phyloP scores from a whole-genome alignment of 2,797 vertebrate species.

The Enteromius mattozi region DNA sequence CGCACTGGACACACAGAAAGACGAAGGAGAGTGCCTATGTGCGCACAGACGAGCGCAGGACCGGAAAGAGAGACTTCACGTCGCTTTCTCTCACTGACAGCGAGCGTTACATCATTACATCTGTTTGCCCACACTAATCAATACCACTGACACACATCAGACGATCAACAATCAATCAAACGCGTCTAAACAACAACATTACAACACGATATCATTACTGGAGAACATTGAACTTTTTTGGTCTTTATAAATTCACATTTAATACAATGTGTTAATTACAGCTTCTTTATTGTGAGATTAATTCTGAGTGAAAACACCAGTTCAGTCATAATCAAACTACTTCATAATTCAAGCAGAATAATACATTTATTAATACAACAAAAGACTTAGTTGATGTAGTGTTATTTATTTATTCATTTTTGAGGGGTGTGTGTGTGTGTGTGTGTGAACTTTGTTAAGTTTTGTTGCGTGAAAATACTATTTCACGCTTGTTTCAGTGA shows the following conservation, averaged over 20 bases:
- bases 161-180: not conserved
- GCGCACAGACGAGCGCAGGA: constrained; percentile 81
- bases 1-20: constrained; percentile 62
- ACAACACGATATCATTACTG: not conserved
- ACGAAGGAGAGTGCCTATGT: constrained; percentile 72
- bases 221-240: not conserved
- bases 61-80: constrained; percentile 76
- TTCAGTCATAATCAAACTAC: not conserved
- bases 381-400: not conserved
- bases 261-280: not conserved
- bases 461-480: not conserved
- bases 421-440: not conserved
- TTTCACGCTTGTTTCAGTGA: not conserved
- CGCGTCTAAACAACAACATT: not conserved
- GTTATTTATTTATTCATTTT: not conserved
- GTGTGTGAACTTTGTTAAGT: not conserved
- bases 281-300: not conserved
- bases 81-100: constrained; percentile 36
- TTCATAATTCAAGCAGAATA: not conserved
- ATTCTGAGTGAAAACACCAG: not conserved
- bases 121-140: constrained; percentile 2
- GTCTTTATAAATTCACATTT: not conserved
- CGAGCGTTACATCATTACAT: constrained; percentile 24
- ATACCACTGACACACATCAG: not conserved
- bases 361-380: not conserved